Percentiles rank a stretch among this genome's conserved stretches.
phyloP scores from a whole-genome alignment of 2,888 invertebrate genomes.

The Apoda limacodes region DNA sequence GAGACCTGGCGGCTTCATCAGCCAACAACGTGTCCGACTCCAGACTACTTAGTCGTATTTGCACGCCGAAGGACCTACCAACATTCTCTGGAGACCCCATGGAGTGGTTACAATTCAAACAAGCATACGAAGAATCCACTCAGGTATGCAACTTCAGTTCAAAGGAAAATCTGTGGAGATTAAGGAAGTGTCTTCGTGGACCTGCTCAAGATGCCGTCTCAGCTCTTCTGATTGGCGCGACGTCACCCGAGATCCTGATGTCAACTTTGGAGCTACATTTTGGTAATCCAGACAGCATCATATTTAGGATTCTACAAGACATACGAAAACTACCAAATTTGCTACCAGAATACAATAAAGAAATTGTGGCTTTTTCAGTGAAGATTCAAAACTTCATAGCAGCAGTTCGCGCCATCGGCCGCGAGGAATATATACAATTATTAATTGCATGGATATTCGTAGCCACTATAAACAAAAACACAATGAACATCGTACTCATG shows the following conservation, averaged over 20 bases:
- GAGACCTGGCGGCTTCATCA: conserved; percentile 4
- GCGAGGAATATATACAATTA: conserved; percentile 14
- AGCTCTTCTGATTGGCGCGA: too few relatives aligned
- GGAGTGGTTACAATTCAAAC: conserved; percentile 20
- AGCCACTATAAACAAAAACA: conserved; percentile 6
- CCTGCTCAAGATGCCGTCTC: too few relatives aligned
- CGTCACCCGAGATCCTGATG: too few relatives aligned
- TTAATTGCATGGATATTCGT: too few relatives aligned
- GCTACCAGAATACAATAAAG: conserved; percentile 16
- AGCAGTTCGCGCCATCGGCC: conserved; percentile 14
- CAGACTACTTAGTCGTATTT: conserved; percentile 9
- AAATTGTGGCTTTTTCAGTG: conserved; percentile 18
- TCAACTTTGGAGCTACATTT: too few relatives aligned
- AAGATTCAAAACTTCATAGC: conserved; percentile 19
- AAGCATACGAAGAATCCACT: too few relatives aligned
- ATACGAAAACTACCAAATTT: conserved; percentile 17
- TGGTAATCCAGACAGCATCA: conserved; percentile 16
- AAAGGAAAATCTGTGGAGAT: too few relatives aligned
- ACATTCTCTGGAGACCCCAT: conserved; percentile 16
- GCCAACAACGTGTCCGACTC: neutral
- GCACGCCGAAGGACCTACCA: conserved; percentile 13
- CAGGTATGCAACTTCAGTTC: too few relatives aligned
- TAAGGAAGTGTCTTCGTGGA: conserved; percentile 17
- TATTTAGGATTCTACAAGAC: conserved; percentile 15
- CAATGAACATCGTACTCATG: conserved; percentile 7